Percentiles rank a stretch among this genome's conserved stretches.
Evolutionary conservation across 2,113 vertebrate genomes (phyloP).

Genomic region (Platycercus adscitus): DNA sequence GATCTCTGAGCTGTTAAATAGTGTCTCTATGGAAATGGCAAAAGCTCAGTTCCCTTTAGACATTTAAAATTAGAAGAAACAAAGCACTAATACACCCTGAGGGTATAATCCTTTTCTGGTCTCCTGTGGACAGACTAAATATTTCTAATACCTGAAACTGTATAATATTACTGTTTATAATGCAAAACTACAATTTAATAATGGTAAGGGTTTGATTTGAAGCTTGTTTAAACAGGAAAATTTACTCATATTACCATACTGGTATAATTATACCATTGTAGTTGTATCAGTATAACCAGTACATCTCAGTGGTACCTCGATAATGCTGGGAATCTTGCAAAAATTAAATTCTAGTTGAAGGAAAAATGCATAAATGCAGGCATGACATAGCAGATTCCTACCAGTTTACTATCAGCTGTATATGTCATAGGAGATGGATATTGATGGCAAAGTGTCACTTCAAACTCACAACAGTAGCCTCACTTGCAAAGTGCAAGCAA

Average conservation of each 20-base stretch:
- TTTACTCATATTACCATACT: background rate
- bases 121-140: background rate
- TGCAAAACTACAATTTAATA: background rate
- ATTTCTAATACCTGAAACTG: background rate
- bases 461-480: background rate
- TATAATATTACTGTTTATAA: background rate
- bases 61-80: conserved; percentile 58
- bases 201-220: background rate
- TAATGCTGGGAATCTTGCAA: background rate
- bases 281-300: background rate
- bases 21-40: conserved; percentile 20
- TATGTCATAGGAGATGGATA: background rate
- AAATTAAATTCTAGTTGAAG: background rate
- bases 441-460: background rate
- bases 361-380: background rate
- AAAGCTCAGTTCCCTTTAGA: background rate
- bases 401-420: background rate
- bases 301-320: background rate
- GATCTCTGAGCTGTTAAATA: conserved; percentile 32
- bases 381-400: background rate
- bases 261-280: background rate
- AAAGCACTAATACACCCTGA: background rate
- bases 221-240: background rate
- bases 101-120: background rate
- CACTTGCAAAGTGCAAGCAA: background rate